Percentiles rank a stretch among this genome's conserved stretches.
phyloP scores from a whole-genome alignment of 2,888 invertebrate species.

The Melieria omissa region DNA sequence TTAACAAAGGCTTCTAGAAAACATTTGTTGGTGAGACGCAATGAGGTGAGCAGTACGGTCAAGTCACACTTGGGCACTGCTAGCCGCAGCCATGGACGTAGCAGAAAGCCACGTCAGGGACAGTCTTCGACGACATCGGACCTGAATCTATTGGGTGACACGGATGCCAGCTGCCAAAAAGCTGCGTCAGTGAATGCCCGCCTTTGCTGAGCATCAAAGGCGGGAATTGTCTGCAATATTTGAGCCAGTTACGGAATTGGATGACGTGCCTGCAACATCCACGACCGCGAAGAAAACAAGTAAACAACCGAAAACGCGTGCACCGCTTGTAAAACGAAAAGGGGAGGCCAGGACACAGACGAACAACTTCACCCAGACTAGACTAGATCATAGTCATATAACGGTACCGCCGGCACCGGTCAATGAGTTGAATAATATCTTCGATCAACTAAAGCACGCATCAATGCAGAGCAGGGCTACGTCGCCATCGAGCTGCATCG shows the following conservation, averaged over 20 bases:
- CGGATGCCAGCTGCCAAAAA: too few relatives aligned
- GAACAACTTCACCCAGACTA: neutral
- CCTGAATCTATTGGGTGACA: too few relatives aligned
- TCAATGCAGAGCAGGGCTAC: neutral
- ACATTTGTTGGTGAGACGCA: neutral
- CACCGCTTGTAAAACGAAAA: neutral
- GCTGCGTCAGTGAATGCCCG: too few relatives aligned
- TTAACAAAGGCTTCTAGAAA: neutral
- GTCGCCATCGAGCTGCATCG: neutral
- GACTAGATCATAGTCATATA: constrained; percentile 25
- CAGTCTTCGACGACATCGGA: too few relatives aligned
- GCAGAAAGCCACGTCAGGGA: too few relatives aligned
- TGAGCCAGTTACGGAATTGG: too few relatives aligned
- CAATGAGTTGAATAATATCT: constrained; percentile 40
- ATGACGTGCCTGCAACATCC: too few relatives aligned
- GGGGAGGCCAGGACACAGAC: neutral
- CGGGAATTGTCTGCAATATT: too few relatives aligned
- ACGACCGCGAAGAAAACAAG: neutral
- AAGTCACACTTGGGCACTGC: constrained; percentile 15
- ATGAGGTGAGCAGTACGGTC: neutral
- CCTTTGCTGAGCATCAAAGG: too few relatives aligned
- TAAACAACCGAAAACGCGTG: neutral
- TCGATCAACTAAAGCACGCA: constrained; percentile 37
- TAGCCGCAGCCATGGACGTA: neutral
- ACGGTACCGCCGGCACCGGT: constrained; percentile 20